Conservation (phyloP, 2,797 vertebrate species). For the Atherinosoma microstoma region DNA sequence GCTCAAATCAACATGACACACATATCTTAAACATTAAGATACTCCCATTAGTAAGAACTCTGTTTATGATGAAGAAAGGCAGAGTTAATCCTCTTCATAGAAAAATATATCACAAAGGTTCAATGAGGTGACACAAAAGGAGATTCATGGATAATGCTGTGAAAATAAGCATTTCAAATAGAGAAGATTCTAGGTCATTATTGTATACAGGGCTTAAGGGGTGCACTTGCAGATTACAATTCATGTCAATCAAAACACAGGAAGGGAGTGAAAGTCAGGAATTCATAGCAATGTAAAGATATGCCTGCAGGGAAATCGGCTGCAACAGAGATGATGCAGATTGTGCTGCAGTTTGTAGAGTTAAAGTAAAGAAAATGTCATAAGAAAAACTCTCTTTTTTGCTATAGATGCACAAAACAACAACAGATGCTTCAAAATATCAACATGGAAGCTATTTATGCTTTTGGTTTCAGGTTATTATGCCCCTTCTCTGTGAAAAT, state of each 20-base stretch:
- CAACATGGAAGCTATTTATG: not conserved
- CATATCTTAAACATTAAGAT: constrained; percentile 27
- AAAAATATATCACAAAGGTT: not conserved
- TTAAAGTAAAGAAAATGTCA: not conserved
- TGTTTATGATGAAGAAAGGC: constrained; percentile 5
- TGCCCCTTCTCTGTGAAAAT: constrained; percentile 43
- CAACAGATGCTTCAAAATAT: not conserved
- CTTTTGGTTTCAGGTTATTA: constrained; percentile 14
- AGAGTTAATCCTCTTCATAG: not conserved
- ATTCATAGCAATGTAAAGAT: constrained; percentile 19
- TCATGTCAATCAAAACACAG: constrained; percentile 46
- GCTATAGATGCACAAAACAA: not conserved
- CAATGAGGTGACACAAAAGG: not conserved
- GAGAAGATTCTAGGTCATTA: constrained; percentile 44
- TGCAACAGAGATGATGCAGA: constrained; percentile 2
- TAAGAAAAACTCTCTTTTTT: not conserved
- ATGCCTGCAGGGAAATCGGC: constrained; percentile 43
- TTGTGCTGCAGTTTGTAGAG: constrained; percentile 4
- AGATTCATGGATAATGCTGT: not conserved
- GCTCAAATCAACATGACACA: constrained; percentile 33
- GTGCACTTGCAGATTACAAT: constrained; percentile 46
- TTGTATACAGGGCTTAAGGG: constrained; percentile 26
- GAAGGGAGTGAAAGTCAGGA: constrained; percentile 29
- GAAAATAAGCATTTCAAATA: constrained; percentile 10
- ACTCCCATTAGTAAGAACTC: constrained; percentile 18